phyloP scores from a whole-genome alignment of 2,113 vertebrate species.

The Trematomus loennbergii region DNA sequence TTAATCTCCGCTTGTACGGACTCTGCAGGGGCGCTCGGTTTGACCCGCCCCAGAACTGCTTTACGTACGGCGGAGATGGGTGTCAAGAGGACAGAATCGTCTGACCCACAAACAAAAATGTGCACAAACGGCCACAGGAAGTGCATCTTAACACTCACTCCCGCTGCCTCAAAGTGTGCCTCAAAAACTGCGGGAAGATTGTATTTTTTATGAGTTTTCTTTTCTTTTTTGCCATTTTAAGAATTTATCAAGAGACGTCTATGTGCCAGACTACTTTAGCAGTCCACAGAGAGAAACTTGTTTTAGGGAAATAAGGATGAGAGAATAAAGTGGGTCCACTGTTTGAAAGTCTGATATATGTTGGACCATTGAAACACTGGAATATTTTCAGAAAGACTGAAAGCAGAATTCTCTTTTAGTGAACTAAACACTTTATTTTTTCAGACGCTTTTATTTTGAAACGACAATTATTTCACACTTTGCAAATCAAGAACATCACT shows the following conservation, averaged over 20 bases:
- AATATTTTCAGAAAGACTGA: slow-evolving; percentile 58
- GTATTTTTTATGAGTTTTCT: slow-evolving; percentile 60
- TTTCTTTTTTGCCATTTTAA: slow-evolving; percentile 73
- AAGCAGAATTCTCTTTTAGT: slow-evolving; percentile 40
- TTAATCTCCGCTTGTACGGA: slow-evolving; percentile 22
- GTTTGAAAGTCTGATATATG: slow-evolving; percentile 24
- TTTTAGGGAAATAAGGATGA: too few species aligned
- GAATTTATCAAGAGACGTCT: slow-evolving; percentile 78
- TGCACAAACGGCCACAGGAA: slow-evolving; percentile 55
- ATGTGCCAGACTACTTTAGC: slow-evolving; percentile 82
- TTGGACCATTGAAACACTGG: slow-evolving; percentile 74
- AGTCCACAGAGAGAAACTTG: slow-evolving; percentile 45
- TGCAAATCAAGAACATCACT: slow-evolving; percentile 47
- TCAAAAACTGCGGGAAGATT: slow-evolving; percentile 72
- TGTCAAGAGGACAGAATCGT: slow-evolving; percentile 11
- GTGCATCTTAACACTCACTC: slow-evolving; percentile 54
- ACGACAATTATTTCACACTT: slow-evolving; percentile 32
- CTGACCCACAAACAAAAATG: slow-evolving; percentile 40
- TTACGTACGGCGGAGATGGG: slow-evolving; percentile 17
- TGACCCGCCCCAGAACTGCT: slow-evolving; percentile 33
- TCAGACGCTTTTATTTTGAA: slow-evolving; percentile 37
- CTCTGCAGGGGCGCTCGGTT: neutral
- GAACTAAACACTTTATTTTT: slow-evolving; percentile 53
- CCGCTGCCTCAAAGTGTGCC: slow-evolving; percentile 70
- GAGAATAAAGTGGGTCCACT: slow-evolving; percentile 28